Percentiles rank a stretch among this genome's conserved stretches.
Evolutionary conservation across 2,888 invertebrate species (phyloP).

Genomic region (Poecilus cupreus): DNA sequence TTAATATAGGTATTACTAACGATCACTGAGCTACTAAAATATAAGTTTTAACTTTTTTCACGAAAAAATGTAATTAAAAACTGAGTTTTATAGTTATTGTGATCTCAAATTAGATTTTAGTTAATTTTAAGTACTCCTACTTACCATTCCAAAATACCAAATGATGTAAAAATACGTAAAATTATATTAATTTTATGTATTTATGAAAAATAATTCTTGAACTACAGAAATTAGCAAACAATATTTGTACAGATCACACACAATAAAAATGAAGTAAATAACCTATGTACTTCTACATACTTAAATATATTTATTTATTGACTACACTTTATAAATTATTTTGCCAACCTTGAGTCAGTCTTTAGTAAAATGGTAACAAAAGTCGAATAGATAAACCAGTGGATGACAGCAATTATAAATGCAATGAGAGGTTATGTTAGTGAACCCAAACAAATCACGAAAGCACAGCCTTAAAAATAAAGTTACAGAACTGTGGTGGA

Average conservation of each 20-base stretch:
- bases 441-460: not conserved
- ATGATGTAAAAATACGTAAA: slow-evolving; percentile 44
- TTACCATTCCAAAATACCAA: slow-evolving; percentile 15
- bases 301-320: slow-evolving; percentile 41
- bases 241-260: slow-evolving; percentile 31
- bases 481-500: slow-evolving; percentile 63
- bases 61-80: not conserved
- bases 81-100: not conserved
- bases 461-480: slow-evolving; percentile 19
- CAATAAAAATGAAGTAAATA: slow-evolving; percentile 1
- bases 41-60: not conserved
- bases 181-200: slow-evolving; percentile 58
- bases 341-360: slow-evolving; percentile 9
- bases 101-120: slow-evolving; percentile 24
- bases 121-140: slow-evolving; percentile 4
- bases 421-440: not conserved
- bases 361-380: slow-evolving; percentile 35
- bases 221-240: not conserved
- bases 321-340: not conserved
- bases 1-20: not conserved
- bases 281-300: slow-evolving; percentile 9
- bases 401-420: not conserved
- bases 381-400: not conserved
- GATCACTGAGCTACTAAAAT: not conserved
- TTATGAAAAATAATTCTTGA: not conserved